Evolutionary conservation across 2,888 invertebrate species (phyloP), one percentile per base, ranked within the genome.

Genomic region (Urechis unicinctus): DNA sequence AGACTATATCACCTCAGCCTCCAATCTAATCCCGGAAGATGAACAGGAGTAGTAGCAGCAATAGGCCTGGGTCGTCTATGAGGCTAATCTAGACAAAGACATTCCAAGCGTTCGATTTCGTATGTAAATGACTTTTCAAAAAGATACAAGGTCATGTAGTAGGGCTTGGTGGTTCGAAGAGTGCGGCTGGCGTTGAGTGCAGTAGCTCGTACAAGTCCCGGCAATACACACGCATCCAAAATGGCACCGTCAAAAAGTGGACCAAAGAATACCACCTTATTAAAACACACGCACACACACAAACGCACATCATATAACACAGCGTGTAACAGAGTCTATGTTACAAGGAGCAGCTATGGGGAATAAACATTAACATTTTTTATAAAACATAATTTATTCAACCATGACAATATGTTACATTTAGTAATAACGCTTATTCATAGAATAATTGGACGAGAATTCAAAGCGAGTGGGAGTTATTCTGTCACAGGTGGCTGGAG

Each of bases 211-310:
- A 96, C 89, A 55, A 97, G 82, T 48, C 89, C 88, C 28, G 96
- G 91, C 65, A 93, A 76, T 59, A 86, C 83, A 61, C 81, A 81
- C 61, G 83, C 83, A 67, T 86, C 86, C 24, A 89, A 85, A 56
- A 89, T 85, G 66, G 90, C 88, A 78, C 96, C 97, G 78, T 95
- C 90, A 80, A 91, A 95, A 61, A 98, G 80, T 2, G 97, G 94
- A 0, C 97, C 97, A 81, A 96, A 96, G 62, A 71, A 70, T n/a
- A 70, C 70, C 31, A 75, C 69, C 78, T 77, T 45, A 45, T 45
- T 45, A 9, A 45, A 13, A 45, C 21, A 17, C 21, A 22, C 22
- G 6, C 17, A 45, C 45, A 45, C 17, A 45, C 22, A 45, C 6
- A 45, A n/a, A 45, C 21, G 17, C 6, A 45, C 13, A 45, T 36